Conservation (phyloP, 2,113 vertebrate genomes). For the Tretioscincus oriximinensis region DNA sequence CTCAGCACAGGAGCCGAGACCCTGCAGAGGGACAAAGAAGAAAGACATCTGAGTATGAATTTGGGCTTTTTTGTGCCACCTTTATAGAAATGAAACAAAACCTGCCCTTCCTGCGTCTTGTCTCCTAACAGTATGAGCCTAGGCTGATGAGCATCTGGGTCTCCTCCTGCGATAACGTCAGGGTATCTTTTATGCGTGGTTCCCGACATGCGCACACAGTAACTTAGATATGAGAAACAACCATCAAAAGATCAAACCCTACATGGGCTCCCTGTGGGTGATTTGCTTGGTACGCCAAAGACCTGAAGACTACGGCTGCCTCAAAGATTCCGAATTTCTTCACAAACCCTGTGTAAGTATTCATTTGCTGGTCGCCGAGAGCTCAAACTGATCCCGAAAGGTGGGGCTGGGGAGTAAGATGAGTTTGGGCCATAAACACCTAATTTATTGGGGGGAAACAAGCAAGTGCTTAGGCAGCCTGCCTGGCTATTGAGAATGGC, state of each 20-base stretch:
- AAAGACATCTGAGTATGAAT: neutral
- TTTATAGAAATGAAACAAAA: neutral
- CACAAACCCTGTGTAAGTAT: too few species aligned
- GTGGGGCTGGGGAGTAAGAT: neutral
- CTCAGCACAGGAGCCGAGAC: constrained; percentile 62
- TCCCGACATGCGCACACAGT: neutral
- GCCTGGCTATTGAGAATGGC: too few species aligned
- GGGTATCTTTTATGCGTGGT: too few species aligned
- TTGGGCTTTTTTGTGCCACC: too few species aligned
- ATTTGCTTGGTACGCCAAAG: neutral
- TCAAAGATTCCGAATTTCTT: too few species aligned
- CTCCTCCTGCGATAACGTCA: too few species aligned
- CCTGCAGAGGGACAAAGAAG: constrained; percentile 42
- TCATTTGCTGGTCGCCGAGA: neutral
- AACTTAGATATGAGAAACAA: neutral
- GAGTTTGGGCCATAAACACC: too few species aligned
- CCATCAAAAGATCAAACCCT: neutral
- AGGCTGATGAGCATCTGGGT: too few species aligned
- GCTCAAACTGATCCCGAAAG: too few species aligned
- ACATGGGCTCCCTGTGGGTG: too few species aligned
- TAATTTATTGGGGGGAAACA: neutral
- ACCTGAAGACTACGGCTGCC: neutral
- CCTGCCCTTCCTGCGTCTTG: too few species aligned
- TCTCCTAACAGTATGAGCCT: too few species aligned
- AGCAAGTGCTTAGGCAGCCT: neutral